Evolutionary conservation across 2,888 invertebrate species (phyloP).

Genomic region (Plebejus argus): DNA sequence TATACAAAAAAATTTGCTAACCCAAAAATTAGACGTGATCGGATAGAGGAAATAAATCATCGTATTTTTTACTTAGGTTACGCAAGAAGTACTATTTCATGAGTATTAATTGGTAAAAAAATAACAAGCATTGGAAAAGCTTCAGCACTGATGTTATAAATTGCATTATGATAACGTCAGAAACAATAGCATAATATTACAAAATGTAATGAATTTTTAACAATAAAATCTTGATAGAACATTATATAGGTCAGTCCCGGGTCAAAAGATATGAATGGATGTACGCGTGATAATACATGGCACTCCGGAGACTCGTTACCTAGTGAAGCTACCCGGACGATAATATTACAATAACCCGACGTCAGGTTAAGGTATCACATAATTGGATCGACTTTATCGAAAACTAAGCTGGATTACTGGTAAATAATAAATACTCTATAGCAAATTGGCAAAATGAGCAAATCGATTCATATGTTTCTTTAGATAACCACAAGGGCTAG

Average conservation of each 20-base stretch:
- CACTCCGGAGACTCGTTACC: conserved; percentile 5
- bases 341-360: background rate
- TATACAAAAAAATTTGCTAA: no score
- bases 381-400: background rate
- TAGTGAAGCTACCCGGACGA: background rate
- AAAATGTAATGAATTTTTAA: background rate
- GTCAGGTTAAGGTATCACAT: background rate
- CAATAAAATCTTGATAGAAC: conserved; percentile 20
- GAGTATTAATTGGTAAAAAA: background rate
- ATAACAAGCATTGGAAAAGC: background rate
- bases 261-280: conserved; percentile 29
- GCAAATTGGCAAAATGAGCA: background rate
- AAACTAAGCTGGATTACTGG: background rate
- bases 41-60: no score
- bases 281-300: conserved; percentile 24
- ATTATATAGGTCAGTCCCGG: conserved; percentile 26
- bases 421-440: background rate
- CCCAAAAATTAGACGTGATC: no score
- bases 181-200: conserved; percentile 6
- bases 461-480: background rate
- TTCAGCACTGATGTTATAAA: background rate
- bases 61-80: no score
- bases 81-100: no score
- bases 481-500: no score
- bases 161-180: background rate